phyloP scores from a whole-genome alignment of 2,113 vertebrate genomes.

The Ceyx cyanopectus region DNA sequence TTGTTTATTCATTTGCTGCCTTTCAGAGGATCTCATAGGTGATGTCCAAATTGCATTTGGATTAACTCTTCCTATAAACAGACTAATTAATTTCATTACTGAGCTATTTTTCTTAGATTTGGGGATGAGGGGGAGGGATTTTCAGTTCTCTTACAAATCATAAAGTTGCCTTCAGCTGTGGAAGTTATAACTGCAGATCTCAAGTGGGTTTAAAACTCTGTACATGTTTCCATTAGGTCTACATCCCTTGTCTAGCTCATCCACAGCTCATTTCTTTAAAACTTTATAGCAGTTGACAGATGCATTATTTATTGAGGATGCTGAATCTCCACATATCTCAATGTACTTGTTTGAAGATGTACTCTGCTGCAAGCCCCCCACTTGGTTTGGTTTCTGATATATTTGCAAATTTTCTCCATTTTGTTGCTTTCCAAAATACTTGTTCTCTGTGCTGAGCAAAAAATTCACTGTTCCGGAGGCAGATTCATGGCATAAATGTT shows the following conservation, averaged over 20 bases:
- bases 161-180: background rate
- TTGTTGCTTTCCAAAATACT: background rate
- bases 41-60: background rate
- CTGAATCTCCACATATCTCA: conserved; percentile 22
- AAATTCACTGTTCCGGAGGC: background rate
- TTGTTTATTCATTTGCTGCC: background rate
- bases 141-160: background rate
- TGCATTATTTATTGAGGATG: conserved; percentile 44
- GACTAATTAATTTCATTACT: background rate
- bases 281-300: background rate
- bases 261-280: background rate
- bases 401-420: background rate
- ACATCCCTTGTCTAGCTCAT: background rate
- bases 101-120: background rate
- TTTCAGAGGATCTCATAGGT: background rate
- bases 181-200: background rate
- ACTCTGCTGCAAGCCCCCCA: background rate
- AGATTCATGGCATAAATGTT: background rate
- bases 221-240: background rate
- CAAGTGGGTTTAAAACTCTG: background rate
- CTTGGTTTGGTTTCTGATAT: background rate
- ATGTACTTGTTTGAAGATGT: background rate
- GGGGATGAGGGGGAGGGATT: background rate
- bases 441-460: background rate
- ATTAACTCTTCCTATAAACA: background rate